Conservation (phyloP, 2,888 invertebrate species). For the Campoplex capitator region DNA sequence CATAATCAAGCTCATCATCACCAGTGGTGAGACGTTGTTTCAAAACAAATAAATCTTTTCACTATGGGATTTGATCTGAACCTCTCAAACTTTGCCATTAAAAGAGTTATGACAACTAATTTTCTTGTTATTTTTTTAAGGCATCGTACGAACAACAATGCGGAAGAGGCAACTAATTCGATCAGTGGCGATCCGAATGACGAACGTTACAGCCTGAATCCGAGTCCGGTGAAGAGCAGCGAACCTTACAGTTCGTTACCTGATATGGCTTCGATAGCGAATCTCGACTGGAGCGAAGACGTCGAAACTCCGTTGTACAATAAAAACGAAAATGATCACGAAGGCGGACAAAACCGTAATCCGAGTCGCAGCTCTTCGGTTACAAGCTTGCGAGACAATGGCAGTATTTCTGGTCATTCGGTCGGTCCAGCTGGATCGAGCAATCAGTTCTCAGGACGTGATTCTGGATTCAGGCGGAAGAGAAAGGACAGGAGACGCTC, state of each 20-base stretch:
- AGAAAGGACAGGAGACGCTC: constrained; percentile 84
- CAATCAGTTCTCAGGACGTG: constrained; percentile 67
- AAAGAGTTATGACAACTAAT: neutral
- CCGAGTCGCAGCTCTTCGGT: constrained; percentile 86
- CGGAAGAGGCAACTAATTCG: constrained; percentile 70
- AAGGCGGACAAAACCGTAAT: constrained; percentile 14
- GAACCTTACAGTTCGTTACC: constrained; percentile 61
- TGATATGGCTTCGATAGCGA: constrained; percentile 56
- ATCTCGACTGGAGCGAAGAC: constrained; percentile 87
- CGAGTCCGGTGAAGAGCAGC: constrained; percentile 75
- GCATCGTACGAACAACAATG: constrained; percentile 74
- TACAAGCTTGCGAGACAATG: constrained; percentile 84
- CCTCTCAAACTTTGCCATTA: neutral
- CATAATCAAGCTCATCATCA: constrained; percentile 74
- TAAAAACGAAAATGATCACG: constrained; percentile 84
- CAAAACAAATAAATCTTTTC: neutral
- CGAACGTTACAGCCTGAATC: constrained; percentile 70
- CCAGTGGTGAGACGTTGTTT: constrained; percentile 75
- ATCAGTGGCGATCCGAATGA: constrained; percentile 73
- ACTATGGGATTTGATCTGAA: neutral
- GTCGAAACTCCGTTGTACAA: constrained; percentile 86
- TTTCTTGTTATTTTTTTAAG: constrained; percentile 64
- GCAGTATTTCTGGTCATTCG: constrained; percentile 71
- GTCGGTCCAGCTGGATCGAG: constrained; percentile 53
- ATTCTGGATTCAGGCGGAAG: constrained; percentile 84